Conservation (phyloP, 2,113 vertebrate genomes). For the Coregonus clupeaformis region DNA sequence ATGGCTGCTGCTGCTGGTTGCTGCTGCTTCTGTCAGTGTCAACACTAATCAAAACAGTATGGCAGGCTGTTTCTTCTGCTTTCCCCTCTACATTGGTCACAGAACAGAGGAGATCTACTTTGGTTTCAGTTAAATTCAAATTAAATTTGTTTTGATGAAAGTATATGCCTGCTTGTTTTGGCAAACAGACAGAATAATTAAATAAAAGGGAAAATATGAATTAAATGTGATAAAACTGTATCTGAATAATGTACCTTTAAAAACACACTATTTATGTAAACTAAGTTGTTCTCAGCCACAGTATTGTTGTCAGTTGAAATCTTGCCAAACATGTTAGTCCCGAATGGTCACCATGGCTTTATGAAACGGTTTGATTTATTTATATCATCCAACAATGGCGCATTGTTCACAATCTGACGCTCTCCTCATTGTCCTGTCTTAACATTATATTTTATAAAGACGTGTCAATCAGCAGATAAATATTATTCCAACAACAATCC, state of each 20-base stretch:
- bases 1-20: slow-evolving; percentile 20
- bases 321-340: slow-evolving; percentile 7
- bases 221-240: neutral
- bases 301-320: neutral
- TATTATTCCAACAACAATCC: too few species aligned
- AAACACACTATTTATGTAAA: too few species aligned
- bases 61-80: slow-evolving; percentile 43
- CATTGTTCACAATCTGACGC: neutral
- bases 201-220: too few species aligned
- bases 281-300: neutral
- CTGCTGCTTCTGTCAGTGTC: slow-evolving; percentile 63
- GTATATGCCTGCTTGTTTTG: neutral
- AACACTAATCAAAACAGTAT: slow-evolving; percentile 67
- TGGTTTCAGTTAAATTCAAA: neutral
- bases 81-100: neutral
- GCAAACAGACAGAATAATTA: neutral
- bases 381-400: too few species aligned
- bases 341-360: slow-evolving; percentile 5
- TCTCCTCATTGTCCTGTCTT: neutral
- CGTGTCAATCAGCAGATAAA: neutral
- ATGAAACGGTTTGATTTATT: slow-evolving; percentile 11
- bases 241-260: neutral
- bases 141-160: neutral
- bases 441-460: neutral
- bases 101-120: neutral